Evolutionary conservation across 2,797 vertebrate genomes (phyloP).

Genomic region (Catostomus latipinnis): DNA sequence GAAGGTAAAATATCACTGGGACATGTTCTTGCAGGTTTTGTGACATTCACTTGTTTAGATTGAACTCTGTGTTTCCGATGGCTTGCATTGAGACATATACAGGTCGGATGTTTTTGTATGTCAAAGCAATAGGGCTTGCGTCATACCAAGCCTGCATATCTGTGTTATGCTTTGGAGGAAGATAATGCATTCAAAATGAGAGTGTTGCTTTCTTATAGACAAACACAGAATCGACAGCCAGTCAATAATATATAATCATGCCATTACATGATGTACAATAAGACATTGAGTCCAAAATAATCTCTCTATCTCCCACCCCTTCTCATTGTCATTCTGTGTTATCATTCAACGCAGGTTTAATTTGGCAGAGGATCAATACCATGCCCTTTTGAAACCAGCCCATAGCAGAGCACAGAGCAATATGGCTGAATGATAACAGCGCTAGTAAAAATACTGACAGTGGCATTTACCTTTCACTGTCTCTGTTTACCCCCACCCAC

Average conservation of each 20-base stretch:
- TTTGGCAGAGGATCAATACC: conserved; percentile 2
- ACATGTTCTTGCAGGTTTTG: neutral
- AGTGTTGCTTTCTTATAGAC: no score
- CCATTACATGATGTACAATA: neutral
- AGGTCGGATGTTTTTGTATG: conserved; percentile 2
- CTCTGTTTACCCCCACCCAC: neutral
- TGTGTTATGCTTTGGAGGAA: neutral
- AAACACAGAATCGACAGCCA: neutral
- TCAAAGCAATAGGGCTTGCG: neutral
- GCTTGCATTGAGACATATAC: no score
- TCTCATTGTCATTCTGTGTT: neutral
- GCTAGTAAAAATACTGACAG: neutral
- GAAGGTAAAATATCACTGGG: neutral
- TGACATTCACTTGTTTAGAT: neutral
- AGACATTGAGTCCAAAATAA: neutral
- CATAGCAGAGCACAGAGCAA: neutral
- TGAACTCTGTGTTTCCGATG: neutral
- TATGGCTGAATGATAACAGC: conserved; percentile 47
- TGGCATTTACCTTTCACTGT: conserved; percentile 12
- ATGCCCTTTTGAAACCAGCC: conserved; percentile 24
- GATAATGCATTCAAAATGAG: neutral
- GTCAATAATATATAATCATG: neutral
- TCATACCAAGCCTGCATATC: neutral
- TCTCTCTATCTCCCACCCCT: neutral
- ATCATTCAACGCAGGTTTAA: conserved; percentile 14